Evolutionary conservation across 2,797 vertebrate species (phyloP).

Genomic region (Anisognathus igniventris): DNA sequence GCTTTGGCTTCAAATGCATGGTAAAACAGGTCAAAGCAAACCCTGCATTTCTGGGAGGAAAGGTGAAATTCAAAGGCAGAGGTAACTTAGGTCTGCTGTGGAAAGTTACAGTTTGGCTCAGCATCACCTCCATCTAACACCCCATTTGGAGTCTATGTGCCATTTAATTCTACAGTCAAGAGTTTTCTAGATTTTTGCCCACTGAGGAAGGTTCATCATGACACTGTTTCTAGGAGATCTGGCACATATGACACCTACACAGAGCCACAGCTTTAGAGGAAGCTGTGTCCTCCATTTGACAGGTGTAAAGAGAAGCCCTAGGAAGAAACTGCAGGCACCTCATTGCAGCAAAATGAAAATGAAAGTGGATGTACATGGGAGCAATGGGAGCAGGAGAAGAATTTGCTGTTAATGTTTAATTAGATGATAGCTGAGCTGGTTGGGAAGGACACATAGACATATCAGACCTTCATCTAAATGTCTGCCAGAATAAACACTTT

Average conservation of each 20-base stretch:
- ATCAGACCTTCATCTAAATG: not conserved
- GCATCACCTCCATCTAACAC: not conserved
- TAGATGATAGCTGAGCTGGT: not conserved
- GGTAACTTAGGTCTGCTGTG: not conserved
- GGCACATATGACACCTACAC: rapidly evolving
- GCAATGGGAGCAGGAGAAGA: rapidly evolving
- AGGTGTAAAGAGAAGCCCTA: not conserved
- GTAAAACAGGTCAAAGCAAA: not conserved
- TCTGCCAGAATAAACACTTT: not conserved
- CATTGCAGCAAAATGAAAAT: not conserved
- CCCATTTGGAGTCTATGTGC: not conserved
- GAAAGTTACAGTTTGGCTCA: not conserved
- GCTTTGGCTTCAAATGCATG: not conserved
- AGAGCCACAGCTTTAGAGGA: not conserved
- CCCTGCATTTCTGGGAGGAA: not conserved
- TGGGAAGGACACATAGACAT: not conserved
- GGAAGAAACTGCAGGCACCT: not conserved
- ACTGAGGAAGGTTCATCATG: not conserved
- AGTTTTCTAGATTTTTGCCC: not conserved
- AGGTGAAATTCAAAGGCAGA: not conserved
- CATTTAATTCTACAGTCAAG: not conserved
- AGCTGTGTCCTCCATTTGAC: not conserved
- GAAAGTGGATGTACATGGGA: not conserved
- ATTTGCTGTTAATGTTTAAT: not conserved
- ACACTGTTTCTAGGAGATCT: not conserved